These are phyloP conservation scores for Andrena trimmerana DNA, from an alignment of 2,888 invertebrate genomes.

Conservation along the genomic window DNA sequence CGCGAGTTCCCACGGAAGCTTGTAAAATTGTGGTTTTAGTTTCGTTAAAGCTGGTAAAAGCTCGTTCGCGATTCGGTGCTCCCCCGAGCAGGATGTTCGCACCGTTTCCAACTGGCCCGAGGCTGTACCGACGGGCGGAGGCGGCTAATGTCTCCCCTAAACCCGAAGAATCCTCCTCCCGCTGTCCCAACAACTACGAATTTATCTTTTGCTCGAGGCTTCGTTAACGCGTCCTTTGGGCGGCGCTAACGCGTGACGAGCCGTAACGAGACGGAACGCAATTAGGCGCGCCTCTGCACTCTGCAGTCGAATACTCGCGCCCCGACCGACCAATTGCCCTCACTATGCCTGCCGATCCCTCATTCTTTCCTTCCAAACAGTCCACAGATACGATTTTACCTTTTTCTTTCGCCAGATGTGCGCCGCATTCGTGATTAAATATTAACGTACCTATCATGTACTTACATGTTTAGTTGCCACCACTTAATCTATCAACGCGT, in stretches of 20 bases:
- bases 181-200: constrained; percentile 16
- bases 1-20: background rate
- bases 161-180: constrained; percentile 47
- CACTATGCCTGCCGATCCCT: background rate
- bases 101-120: constrained; percentile 50
- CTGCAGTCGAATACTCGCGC: background rate
- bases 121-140: constrained; percentile 23
- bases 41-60: constrained; percentile 20
- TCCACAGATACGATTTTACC: too few relatives aligned
- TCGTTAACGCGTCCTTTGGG: constrained; percentile 38
- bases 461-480: too few relatives aligned
- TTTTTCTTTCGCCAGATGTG: too few relatives aligned
- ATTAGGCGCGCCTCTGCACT: constrained; percentile 25
- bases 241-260: constrained; percentile 42
- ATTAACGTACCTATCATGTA: too few relatives aligned
- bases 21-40: background rate
- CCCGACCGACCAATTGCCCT: background rate
- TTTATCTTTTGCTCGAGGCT: constrained; percentile 32
- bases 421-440: too few relatives aligned
- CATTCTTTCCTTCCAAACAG: background rate
- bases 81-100: constrained; percentile 64
- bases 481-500: too few relatives aligned
- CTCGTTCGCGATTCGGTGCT: constrained; percentile 35
- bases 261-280: constrained; percentile 44
- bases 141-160: constrained; percentile 56